Percentiles rank a stretch among this genome's conserved stretches.
Conservation (phyloP, 2,888 invertebrate species). For the Steromphala cineraria region DNA sequence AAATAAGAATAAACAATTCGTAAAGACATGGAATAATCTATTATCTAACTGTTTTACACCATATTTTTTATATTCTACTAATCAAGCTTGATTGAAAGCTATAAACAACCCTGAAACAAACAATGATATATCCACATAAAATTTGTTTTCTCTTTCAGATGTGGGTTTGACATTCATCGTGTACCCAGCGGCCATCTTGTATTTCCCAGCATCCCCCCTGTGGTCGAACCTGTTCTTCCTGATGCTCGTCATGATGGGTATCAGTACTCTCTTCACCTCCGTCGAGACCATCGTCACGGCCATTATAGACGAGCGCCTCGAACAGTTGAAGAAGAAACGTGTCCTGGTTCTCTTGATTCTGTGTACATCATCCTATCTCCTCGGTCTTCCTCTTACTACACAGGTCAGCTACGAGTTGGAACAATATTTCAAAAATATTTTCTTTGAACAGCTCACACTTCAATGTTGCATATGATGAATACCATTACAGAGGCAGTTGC, state of each 20-base stretch:
- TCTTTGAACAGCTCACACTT: too few species aligned
- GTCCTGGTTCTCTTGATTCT: slow-evolving; percentile 80
- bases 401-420: slow-evolving; percentile 65
- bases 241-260: slow-evolving; percentile 64
- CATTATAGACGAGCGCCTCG: slow-evolving; percentile 56
- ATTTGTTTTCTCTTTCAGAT: slow-evolving; percentile 42
- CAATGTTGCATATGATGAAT: too few species aligned
- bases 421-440: too few species aligned
- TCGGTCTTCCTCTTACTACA: slow-evolving; percentile 86
- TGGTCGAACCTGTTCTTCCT: slow-evolving; percentile 69
- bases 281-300: slow-evolving; percentile 62
- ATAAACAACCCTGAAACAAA: too few species aligned
- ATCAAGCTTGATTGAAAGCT: too few species aligned
- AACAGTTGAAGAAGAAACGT: slow-evolving; percentile 44
- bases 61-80: too few species aligned
- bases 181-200: slow-evolving; percentile 62
- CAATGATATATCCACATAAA: too few species aligned
- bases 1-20: too few species aligned
- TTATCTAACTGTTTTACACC: too few species aligned
- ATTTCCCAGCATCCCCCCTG: slow-evolving; percentile 60
- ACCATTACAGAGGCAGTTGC: too few species aligned
- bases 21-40: too few species aligned
- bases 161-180: slow-evolving; percentile 67
- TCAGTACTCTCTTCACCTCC: slow-evolving; percentile 60
- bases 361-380: slow-evolving; percentile 82